These are phyloP conservation scores for Apodemia duryi DNA, from an alignment of 2,888 invertebrate genomes.

Conservation along the genomic window DNA sequence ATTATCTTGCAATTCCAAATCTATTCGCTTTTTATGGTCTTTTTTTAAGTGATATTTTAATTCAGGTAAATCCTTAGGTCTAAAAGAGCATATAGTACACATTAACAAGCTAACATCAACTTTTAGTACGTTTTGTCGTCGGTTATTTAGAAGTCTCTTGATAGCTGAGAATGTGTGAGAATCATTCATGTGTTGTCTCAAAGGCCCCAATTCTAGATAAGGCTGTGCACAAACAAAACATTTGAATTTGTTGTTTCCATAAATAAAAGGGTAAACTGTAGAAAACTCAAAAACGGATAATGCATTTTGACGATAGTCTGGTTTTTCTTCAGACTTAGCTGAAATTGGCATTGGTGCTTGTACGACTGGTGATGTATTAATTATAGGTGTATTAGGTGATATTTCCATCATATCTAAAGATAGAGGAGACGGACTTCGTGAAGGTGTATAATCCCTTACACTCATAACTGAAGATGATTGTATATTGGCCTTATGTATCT, in stretches of 20 bases:
- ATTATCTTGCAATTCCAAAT: slow-evolving; percentile 62
- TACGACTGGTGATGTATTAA: slow-evolving; percentile 12
- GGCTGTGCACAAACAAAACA: slow-evolving; percentile 67
- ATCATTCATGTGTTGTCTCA: slow-evolving; percentile 59
- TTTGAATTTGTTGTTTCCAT: slow-evolving; percentile 68
- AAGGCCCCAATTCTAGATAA: slow-evolving; percentile 51
- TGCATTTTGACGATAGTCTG: slow-evolving; percentile 59
- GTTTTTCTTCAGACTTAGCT: slow-evolving; percentile 36
- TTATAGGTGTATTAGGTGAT: slow-evolving; percentile 30
- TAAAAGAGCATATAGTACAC: slow-evolving; percentile 55
- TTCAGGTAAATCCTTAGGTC: slow-evolving; percentile 44
- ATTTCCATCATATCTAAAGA: slow-evolving; percentile 32
- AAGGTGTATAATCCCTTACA: slow-evolving; percentile 36
- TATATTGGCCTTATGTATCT: slow-evolving; percentile 37
- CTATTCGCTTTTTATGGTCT: slow-evolving; percentile 53
- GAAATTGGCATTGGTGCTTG: slow-evolving; percentile 20
- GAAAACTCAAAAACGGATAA: slow-evolving; percentile 63
- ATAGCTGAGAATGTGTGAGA: slow-evolving; percentile 54
- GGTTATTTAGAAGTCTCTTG: slow-evolving; percentile 60
- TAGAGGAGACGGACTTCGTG: slow-evolving; percentile 55
- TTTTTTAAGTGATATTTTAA: slow-evolving; percentile 59
- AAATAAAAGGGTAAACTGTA: slow-evolving; percentile 66
- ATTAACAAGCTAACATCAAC: slow-evolving; percentile 60
- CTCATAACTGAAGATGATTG: slow-evolving; percentile 26
- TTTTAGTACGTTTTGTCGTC: slow-evolving; percentile 62